Evolutionary conservation across 92 coral and sea anemone genomes (phyloP).

Genomic region (Diadumene lineata): DNA sequence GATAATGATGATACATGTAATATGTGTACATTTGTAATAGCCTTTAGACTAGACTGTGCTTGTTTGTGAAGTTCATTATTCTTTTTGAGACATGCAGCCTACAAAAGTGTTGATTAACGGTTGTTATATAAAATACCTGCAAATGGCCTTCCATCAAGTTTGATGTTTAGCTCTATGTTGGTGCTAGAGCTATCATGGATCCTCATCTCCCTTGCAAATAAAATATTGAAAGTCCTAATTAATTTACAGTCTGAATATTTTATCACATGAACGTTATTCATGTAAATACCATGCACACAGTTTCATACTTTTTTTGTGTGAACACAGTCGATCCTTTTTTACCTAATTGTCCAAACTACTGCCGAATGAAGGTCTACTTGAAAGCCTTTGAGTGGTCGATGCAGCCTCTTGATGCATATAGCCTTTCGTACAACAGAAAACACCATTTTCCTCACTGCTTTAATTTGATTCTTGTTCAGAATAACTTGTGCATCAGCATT

Average conservation of each 20-base stretch:
- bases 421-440: neutral
- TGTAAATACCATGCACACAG: too few relatives aligned
- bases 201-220: conserved; percentile 11
- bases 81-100: too few relatives aligned
- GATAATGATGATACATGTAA: neutral
- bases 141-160: conserved; percentile 6
- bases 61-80: too few relatives aligned
- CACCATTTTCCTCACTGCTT: neutral
- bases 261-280: too few relatives aligned
- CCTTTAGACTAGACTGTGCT: too few relatives aligned
- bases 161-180: neutral
- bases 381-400: neutral
- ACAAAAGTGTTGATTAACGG: neutral
- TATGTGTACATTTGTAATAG: too few relatives aligned
- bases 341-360: neutral
- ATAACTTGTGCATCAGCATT: neutral
- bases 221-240: too few relatives aligned
- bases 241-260: too few relatives aligned
- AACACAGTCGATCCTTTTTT: too few relatives aligned
- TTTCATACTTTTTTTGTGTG: too few relatives aligned
- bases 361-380: neutral
- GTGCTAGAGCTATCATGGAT: neutral
- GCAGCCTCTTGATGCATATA: neutral
- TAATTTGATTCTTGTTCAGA: neutral
- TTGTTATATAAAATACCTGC: neutral